Percentiles rank a stretch among this genome's conserved stretches.
Conservation (phyloP, 37 sponge, comb jelly and placozoan species). For the Ephydatia muelleri region DNA sequence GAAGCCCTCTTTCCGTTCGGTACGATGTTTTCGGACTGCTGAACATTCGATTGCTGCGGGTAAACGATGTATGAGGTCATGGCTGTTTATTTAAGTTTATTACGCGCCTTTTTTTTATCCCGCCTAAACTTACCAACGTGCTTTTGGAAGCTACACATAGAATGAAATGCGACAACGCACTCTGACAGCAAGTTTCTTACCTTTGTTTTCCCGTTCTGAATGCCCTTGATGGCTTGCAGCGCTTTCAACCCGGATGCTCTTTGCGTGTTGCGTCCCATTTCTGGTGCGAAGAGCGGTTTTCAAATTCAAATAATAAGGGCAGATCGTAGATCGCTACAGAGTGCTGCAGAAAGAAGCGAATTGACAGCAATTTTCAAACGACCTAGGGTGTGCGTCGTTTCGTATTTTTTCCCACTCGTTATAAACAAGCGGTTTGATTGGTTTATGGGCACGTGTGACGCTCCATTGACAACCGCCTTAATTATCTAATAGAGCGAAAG, state of each 20-base stretch:
- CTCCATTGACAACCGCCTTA: conserved; percentile 27
- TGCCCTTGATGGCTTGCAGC: conserved; percentile 63
- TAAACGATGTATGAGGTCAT: neutral
- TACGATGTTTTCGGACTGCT: neutral
- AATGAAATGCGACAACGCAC: neutral
- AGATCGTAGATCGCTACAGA: neutral
- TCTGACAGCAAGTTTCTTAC: neutral
- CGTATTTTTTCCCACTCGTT: conserved; percentile 30
- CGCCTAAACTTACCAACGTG: neutral
- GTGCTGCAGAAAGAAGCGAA: neutral
- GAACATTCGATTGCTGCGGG: neutral
- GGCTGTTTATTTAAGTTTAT: neutral
- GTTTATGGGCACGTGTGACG: neutral
- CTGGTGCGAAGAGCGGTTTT: neutral
- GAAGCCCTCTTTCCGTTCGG: conserved; percentile 24
- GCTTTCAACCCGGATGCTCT: conserved; percentile 56
- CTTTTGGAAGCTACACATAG: neutral
- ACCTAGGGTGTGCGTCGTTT: neutral
- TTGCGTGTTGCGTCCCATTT: conserved; percentile 33
- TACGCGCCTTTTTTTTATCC: neutral
- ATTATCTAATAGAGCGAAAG: conserved; percentile 14
- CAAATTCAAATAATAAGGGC: neutral
- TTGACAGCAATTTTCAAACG: conserved; percentile 5
- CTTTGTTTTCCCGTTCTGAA: conserved; percentile 18
- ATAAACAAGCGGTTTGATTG: conserved; percentile 27